Base-by-base conservation (phyloP, 2,113 vertebrate species). In the Sigmodon hispidus region DNA sequence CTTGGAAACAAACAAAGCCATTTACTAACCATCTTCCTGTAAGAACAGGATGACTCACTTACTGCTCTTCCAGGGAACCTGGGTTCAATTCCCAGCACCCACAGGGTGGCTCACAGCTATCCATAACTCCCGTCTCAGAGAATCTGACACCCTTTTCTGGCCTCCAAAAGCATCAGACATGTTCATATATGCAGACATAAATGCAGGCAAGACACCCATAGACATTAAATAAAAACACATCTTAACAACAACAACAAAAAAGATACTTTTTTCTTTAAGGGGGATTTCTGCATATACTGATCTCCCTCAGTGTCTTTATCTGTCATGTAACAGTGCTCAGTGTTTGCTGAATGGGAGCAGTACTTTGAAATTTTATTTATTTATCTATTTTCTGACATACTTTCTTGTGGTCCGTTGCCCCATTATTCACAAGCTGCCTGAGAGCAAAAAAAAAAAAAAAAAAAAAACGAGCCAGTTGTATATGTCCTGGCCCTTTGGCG, bases 241-340 rank as follows among this genome's bases (percentile, higher is more conserved):
- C n/a, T 43, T 73, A 22, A 73, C 70, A 43, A 61, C 21, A 61
- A 61, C 6, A 26, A 26, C 1, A 43, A 43, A 9, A n/a, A 69
- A 67, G 31, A 67, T 31, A 70, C 43, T 45, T 2, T 4, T 50
- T 76, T 8, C 16, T 11, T 11, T 15, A 13, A 48, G 17, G 31
- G 45, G 72, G 29, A 87, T 69, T 93, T 97, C 93, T 83, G 8
- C 59, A 63, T 83, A 45, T 34, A 65, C 43, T 55, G 40, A 94
- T 70, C n/a, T 75, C 79, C 17, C 50, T 45, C 92, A 80, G n/a
- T 65, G 69, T 36, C 76, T 91, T 76, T 29, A 75, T 76, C 45
- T 16, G 15, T 34, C 73, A 84, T 48, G 55, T 67, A 65, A 50
- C 69, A 85, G 36, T 9, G n/a, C 48, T 93, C 67, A 89, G 72